Percentiles rank a stretch among this genome's conserved stretches.
Conservation (phyloP, 2,797 vertebrate genomes). For the Paramormyrops hopkinsi region DNA sequence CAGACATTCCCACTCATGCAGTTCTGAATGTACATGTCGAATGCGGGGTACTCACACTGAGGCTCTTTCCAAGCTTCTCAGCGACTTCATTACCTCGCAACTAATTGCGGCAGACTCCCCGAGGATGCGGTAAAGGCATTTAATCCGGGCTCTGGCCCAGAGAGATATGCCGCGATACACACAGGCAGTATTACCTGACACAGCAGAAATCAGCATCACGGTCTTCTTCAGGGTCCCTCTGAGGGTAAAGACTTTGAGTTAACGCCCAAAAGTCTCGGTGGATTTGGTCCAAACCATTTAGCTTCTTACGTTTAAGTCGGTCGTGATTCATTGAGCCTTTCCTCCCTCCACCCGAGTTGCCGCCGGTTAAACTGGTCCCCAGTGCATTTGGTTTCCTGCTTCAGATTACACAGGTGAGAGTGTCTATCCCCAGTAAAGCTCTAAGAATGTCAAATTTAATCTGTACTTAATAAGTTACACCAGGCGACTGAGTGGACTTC, state of each 20-base stretch:
- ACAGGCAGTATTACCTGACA: background rate
- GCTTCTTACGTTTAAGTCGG: background rate
- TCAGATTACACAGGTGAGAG: background rate
- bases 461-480: background rate
- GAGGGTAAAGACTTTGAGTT: background rate
- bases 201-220: background rate
- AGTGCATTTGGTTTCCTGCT: background rate
- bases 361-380: background rate
- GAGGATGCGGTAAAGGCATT: background rate
- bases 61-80: background rate
- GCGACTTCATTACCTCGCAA: conserved; percentile 3
- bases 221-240: background rate
- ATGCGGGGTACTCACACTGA: background rate
- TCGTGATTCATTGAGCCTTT: background rate
- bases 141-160: background rate
- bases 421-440: background rate
- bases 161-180: background rate
- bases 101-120: conserved; percentile 1
- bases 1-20: background rate
- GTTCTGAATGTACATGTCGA: background rate
- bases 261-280: background rate
- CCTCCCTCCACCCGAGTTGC: background rate
- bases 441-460: background rate
- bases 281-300: background rate
- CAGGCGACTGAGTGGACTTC: background rate